Evolutionary conservation across 2,888 invertebrate genomes (phyloP).

Genomic region (Pasiphila rectangulata): DNA sequence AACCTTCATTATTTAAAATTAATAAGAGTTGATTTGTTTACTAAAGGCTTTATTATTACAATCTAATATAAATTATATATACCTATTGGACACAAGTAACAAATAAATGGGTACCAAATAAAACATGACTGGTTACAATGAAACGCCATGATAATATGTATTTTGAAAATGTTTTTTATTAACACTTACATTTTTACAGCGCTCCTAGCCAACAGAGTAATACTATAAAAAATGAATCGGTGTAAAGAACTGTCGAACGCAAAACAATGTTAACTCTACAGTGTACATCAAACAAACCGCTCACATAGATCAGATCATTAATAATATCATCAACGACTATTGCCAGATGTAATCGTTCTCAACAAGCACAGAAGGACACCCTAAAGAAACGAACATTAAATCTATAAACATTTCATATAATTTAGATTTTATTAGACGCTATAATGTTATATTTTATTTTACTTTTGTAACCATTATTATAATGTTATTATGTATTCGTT

Average conservation of each 20-base stretch:
- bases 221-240: slow-evolving; percentile 79
- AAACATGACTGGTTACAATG: slow-evolving; percentile 35
- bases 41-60: slow-evolving; percentile 28
- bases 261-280: slow-evolving; percentile 78
- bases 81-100: slow-evolving; percentile 27
- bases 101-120: slow-evolving; percentile 26
- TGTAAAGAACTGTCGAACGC: slow-evolving; percentile 79
- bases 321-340: slow-evolving; percentile 68
- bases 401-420: slow-evolving; percentile 82
- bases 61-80: slow-evolving; percentile 22
- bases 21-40: slow-evolving; percentile 20
- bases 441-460: slow-evolving; percentile 80
- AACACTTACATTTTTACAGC: slow-evolving; percentile 82
- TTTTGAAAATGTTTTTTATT: slow-evolving; percentile 82
- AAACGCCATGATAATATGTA: slow-evolving; percentile 68
- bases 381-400: slow-evolving; percentile 78
- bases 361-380: slow-evolving; percentile 75
- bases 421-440: slow-evolving; percentile 80
- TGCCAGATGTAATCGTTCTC: slow-evolving; percentile 66
- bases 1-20: slow-evolving; percentile 1
- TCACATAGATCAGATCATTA: slow-evolving; percentile 68
- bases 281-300: slow-evolving; percentile 75
- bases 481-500: slow-evolving; percentile 81
- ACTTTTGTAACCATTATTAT: slow-evolving; percentile 80
- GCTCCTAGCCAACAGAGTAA: slow-evolving; percentile 81